Conservation (phyloP, 2,797 vertebrate genomes). For the Crypturellus tataupa region DNA sequence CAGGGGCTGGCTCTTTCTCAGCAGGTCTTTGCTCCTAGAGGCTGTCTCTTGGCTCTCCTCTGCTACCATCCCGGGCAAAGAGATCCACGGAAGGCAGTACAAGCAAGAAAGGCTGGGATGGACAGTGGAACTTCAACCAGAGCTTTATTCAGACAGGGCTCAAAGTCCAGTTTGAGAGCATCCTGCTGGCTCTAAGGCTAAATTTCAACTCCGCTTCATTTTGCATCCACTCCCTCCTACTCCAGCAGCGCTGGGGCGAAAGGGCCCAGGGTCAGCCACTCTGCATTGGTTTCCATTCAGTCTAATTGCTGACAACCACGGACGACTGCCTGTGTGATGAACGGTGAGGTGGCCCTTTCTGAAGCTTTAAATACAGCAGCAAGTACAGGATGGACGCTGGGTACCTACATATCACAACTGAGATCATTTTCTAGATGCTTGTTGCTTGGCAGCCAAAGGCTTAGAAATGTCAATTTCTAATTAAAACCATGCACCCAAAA, state of each 20-base stretch:
- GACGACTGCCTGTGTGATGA: neutral
- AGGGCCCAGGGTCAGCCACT: neutral
- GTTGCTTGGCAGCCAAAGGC: slow-evolving; percentile 71
- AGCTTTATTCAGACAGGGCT: neutral
- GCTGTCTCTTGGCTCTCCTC: neutral
- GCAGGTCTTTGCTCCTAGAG: neutral
- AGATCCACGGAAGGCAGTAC: neutral
- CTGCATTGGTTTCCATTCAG: neutral
- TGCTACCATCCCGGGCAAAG: neutral
- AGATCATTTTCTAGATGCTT: slow-evolving; percentile 57
- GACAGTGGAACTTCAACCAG: neutral
- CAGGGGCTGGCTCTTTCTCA: neutral
- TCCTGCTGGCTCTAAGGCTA: accelerated
- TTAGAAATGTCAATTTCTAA: slow-evolving; percentile 75
- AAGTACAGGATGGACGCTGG: neutral
- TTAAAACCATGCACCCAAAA: slow-evolving; percentile 67
- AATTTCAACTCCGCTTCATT: neutral
- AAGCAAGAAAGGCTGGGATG: neutral
- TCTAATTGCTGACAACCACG: accelerated
- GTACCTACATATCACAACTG: slow-evolving; percentile 19
- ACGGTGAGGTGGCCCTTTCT: neutral
- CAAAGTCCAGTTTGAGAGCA: neutral
- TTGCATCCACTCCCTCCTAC: neutral
- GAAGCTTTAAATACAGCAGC: neutral
- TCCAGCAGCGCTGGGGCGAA: neutral